Conservation (phyloP, 2,888 invertebrate genomes). For the Perdita meconis region DNA sequence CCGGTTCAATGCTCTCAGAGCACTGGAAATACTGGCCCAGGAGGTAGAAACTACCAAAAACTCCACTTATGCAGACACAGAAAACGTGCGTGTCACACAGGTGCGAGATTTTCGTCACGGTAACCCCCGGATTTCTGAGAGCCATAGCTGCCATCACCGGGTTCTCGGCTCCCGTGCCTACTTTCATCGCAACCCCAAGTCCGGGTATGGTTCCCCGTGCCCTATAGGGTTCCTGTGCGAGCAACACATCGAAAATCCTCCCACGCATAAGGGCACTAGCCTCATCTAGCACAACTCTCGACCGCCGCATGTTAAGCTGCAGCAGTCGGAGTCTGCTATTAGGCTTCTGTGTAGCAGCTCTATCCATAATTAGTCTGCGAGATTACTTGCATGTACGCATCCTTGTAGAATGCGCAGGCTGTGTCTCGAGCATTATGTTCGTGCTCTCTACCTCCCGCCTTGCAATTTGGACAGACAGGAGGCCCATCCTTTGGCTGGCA, state of each 20-base stretch:
- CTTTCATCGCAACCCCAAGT: not conserved
- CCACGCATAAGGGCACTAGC: not conserved
- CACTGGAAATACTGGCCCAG: not conserved
- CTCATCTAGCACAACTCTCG: not conserved
- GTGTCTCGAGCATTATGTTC: not conserved
- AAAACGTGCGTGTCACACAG: not conserved
- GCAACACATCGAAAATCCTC: not conserved
- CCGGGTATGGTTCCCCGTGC: not conserved
- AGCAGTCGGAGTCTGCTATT: not conserved
- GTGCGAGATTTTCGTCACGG: not conserved
- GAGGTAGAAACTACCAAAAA: not conserved
- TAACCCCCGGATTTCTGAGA: not conserved
- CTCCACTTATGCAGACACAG: not conserved
- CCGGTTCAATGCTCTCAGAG: not conserved
- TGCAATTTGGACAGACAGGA: not conserved
- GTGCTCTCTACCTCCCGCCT: not conserved
- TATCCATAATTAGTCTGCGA: not conserved
- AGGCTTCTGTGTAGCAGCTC: not conserved
- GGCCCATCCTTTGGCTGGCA: not conserved
- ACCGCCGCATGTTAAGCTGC: conserved; percentile 9
- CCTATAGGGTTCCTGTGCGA: not conserved
- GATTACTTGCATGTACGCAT: not conserved
- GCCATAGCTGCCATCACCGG: not conserved
- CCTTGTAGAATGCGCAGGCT: not conserved
- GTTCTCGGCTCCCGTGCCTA: not conserved